Evolutionary conservation across 2,888 invertebrate genomes (phyloP), one percentile per base, ranked within the genome.

Genomic region (Gryllus longicercus): DNA sequence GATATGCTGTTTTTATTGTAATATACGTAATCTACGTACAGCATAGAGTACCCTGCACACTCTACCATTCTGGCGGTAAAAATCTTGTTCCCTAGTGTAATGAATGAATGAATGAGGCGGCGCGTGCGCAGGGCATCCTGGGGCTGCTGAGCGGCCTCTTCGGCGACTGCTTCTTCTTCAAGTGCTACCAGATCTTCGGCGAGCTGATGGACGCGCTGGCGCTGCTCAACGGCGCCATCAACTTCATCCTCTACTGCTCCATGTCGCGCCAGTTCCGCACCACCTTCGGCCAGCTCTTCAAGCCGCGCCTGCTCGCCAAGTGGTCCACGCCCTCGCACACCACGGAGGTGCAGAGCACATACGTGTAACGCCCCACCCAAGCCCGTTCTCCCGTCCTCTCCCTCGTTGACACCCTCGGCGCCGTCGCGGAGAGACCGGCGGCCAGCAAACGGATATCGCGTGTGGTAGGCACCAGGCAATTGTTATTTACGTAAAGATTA

Each of bases 121-220:
- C 3, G 5, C 38, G 38, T 38, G 8, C 8, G 38, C 38, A 63
- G n/a, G 77, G 78, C 14, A 90, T 92, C 51, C 87, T 94, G 77
- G 95, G 94, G 2, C 87, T 94, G 77, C 88, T 94, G 85, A 92
- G 92, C 80, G 93, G 93, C 0, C 87, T 94, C 79, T 86, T 93
- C 77, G 91, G 91, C 3, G 85, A 86, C 78, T 83, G 83, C 12
- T 89, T 90, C 84, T 85, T 86, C 80, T 82, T 82, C 78, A 83
- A 84, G 51, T 85, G 85, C 81, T 90, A 90, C 85, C 77, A 84
- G 51, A 50, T 76, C 49, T 88, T 89, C 80, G 89, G 84, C 16
- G 90, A 90, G 82, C 83, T 90, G 50, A 86, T 89, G 84, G 89
- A 90, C 85, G 86, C 89, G 50, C 85, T 89, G 82, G 89, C 90